Base-by-base conservation (phyloP, 1,140 invertebrate species). In the Oryzaephilus surinamensis region DNA sequence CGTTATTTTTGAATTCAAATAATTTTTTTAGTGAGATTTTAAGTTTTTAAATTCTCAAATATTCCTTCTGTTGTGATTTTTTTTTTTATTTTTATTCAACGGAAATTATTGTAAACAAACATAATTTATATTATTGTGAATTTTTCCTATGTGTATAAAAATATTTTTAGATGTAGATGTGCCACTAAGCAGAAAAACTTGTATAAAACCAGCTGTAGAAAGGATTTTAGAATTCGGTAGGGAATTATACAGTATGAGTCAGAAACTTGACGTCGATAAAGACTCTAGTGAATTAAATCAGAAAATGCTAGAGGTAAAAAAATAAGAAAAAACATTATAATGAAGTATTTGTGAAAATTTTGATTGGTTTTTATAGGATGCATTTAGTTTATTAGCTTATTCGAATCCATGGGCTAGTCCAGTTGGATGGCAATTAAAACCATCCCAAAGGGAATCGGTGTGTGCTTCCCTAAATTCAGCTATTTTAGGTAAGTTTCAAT, bases 371-470 rank as follows among this genome's bases (percentile, higher is more conserved):
- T 65, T 72, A 28, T 70, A 95, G 79, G 87, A 97, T 69, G 94
- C 93, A 53, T 97, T 97, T 71, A 97, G 93, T 72, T 74, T 98
- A 54, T 70, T 98, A 54, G 94, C 95, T 8, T 98, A 97, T 70
- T 86, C 90, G 50, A 95, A 97, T 73, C 95, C 95, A 6, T 97
- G 91, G 90, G 81, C 78, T 54, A 95, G 91, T 66, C 93, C 93
- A 14, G 81, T 97, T 30, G 91, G 92, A 15, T 92, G 87, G 81
- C 91, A 97, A 61, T 69, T 97, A 48, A 83, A 95, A 64, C 84
- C 92, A 7, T 73, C 84, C 43, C 84, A 95, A 58, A 75, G 94
- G 55, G 94, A 97, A 71, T 80, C 83, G 28, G 87, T 97, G 41
- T 96, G 90, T 73, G 84, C 88, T 52, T 82, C 86, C 54, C 77